Evolutionary conservation across 1,140 invertebrate genomes (phyloP), one percentile per base, ranked within the genome.

Genomic region (Cotesia vestalis): DNA sequence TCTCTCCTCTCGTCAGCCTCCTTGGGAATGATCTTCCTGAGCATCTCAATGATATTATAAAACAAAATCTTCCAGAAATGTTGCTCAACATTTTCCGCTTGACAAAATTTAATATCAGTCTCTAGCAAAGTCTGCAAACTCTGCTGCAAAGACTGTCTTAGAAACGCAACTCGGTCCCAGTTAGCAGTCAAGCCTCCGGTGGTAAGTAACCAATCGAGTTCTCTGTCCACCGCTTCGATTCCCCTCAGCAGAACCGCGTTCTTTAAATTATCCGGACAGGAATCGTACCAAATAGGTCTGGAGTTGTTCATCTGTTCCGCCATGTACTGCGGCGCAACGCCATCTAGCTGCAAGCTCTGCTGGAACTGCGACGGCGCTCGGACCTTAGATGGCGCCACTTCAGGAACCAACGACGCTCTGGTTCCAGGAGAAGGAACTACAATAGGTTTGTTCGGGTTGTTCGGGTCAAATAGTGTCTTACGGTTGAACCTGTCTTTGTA

Each of bases 51-150:
- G 36, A 97, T 91, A 82, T 96, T 95, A 80, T 98, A 95, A 84
- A 95, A 98, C 0, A 95, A 87, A 71, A 96, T 90, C 83, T 97
- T 97, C 96, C 96, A 98, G 81, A 98, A 91, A 80, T 94, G 91
- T 79, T 95, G 92, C 79, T 98, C 96, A 4, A 96, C 90, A 83
- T 97, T 96, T 81, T 96, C 94, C 46, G 92, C 89, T 79, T 95
- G 92, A 77, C 95, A 95, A 80, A 96, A 95, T 81, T 95, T 95
- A 9, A 96, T 90, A 85, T 97, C 95, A 14, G 91, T 90, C 74
- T 93, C 85, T 1, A 98, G 86, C 3, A 97, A 86, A 69, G 89
- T 91, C 78, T 92, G 89, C 60, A 96, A 91, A 38, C 91, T 90
- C 69, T 91, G 88, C 85, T 95, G 92, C 66, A 97, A 84, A 70